A percentile compares a stretch with the other conserved stretches of the same genome.
Evolutionary conservation across 2,888 invertebrate genomes (phyloP).

Genomic region (Drosophila tanythrix): DNA sequence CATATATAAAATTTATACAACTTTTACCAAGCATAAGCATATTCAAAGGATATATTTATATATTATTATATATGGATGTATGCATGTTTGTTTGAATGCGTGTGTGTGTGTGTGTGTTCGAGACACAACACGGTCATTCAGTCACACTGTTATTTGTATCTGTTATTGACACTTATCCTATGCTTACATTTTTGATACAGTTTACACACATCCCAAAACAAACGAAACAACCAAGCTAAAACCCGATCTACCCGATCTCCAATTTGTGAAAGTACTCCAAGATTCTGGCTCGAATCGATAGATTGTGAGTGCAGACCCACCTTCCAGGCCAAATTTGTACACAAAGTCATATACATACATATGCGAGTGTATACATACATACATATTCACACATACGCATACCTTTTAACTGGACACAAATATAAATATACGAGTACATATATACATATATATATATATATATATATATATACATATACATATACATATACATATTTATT

Average conservation of each 20-base stretch:
- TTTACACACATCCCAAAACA: slow-evolving; percentile 33
- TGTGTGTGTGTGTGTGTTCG: slow-evolving; percentile 2
- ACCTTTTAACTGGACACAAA: slow-evolving; percentile 14
- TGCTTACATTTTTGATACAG: slow-evolving; percentile 66
- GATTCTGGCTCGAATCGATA: slow-evolving; percentile 8
- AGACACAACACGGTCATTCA: slow-evolving; percentile 44
- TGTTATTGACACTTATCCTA: slow-evolving; percentile 48
- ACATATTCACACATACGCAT: slow-evolving; percentile 16
- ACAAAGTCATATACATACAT: not conserved
- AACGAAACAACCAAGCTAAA: slow-evolving; percentile 3
- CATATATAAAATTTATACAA: slow-evolving; percentile 74
- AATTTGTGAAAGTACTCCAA: slow-evolving; percentile 15
- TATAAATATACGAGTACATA: slow-evolving; percentile 37
- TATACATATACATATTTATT: slow-evolving; percentile 66
- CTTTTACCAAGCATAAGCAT: slow-evolving; percentile 68
- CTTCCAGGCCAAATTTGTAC: slow-evolving; percentile 21
- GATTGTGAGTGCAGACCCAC: slow-evolving; percentile 13
- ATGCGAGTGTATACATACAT: not conserved
- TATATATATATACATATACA: slow-evolving; percentile 60
- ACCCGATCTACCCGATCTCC: slow-evolving; percentile 1
- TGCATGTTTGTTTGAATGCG: slow-evolving; percentile 35
- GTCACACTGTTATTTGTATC: slow-evolving; percentile 62
- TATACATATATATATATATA: slow-evolving; percentile 60
- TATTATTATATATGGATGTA: slow-evolving; percentile 56
- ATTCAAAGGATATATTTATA: slow-evolving; percentile 69